phyloP scores from a whole-genome alignment of 2,888 invertebrate species.

The Diabrotica balteata region DNA sequence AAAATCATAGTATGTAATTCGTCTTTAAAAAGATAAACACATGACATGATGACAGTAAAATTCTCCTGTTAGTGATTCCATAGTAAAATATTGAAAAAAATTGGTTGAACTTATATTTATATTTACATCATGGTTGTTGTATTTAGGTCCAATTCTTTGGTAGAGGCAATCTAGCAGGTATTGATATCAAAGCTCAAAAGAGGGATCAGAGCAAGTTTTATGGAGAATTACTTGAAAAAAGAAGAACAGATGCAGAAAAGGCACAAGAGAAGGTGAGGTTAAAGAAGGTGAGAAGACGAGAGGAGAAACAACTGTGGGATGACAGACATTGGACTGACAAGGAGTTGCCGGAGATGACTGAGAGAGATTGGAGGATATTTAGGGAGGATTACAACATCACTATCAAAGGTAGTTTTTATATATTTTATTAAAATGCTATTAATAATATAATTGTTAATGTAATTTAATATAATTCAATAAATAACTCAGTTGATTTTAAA shows the following conservation, averaged over 20 bases:
- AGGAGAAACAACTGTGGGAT: slow-evolving; percentile 98
- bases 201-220: slow-evolving; percentile 97
- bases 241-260: slow-evolving; percentile 95
- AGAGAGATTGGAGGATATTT: slow-evolving; percentile 99
- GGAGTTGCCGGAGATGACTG: slow-evolving; percentile 92
- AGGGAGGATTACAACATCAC: slow-evolving; percentile 99
- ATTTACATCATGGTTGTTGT: slow-evolving; percentile 13
- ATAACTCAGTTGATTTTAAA: no score
- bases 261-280: slow-evolving; percentile 93
- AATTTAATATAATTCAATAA: background rate
- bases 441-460: background rate
- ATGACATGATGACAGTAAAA: no score
- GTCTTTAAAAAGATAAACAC: no score
- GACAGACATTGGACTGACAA: slow-evolving; percentile 99
- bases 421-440: background rate
- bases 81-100: no score
- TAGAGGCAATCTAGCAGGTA: slow-evolving; percentile 95
- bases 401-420: slow-evolving; percentile 75
- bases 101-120: slow-evolving; percentile 2
- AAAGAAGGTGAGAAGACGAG: slow-evolving; percentile 91
- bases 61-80: no score
- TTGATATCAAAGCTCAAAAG: slow-evolving; percentile 96
- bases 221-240: slow-evolving; percentile 91
- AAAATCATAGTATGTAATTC: no score
- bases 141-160: slow-evolving; percentile 91